Conservation (phyloP, 2,113 vertebrate species). For the Leptodactylus fuscus region DNA sequence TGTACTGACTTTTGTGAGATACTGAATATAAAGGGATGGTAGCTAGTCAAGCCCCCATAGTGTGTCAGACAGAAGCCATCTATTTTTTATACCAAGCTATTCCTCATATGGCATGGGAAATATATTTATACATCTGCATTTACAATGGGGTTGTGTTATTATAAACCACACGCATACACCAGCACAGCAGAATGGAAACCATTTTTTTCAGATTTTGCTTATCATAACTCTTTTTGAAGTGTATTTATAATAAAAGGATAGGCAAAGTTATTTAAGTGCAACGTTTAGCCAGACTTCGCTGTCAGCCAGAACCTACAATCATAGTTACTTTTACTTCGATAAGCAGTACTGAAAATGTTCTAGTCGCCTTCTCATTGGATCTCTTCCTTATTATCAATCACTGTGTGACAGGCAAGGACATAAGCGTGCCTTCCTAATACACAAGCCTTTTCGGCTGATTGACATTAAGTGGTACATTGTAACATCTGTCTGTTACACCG, state of each 20-base stretch:
- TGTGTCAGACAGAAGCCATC: no score
- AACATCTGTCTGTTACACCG: conserved; percentile 16
- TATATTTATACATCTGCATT: no score
- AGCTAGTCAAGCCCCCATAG: no score
- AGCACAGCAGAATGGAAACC: no score
- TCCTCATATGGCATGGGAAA: no score
- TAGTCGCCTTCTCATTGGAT: background rate
- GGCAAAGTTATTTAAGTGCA: conserved; percentile 19
- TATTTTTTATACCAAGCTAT: no score
- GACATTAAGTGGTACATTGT: conserved; percentile 57
- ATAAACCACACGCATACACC: no score
- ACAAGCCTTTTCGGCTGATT: conserved; percentile 23
- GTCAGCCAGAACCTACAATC: conserved; percentile 18
- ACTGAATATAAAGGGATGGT: no score
- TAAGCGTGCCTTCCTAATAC: background rate
- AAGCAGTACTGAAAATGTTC: conserved; percentile 16
- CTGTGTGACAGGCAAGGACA: conserved; percentile 34
- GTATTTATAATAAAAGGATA: background rate
- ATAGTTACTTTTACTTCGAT: conserved; percentile 44
- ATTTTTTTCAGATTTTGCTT: no score
- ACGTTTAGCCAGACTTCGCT: background rate
- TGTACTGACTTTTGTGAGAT: no score
- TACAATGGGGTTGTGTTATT: no score
- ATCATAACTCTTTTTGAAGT: no score
- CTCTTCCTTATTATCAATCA: conserved; percentile 41